These are phyloP conservation scores for Xenentodon cancila DNA, from an alignment of 2,797 vertebrate genomes.

Conservation along the genomic window DNA sequence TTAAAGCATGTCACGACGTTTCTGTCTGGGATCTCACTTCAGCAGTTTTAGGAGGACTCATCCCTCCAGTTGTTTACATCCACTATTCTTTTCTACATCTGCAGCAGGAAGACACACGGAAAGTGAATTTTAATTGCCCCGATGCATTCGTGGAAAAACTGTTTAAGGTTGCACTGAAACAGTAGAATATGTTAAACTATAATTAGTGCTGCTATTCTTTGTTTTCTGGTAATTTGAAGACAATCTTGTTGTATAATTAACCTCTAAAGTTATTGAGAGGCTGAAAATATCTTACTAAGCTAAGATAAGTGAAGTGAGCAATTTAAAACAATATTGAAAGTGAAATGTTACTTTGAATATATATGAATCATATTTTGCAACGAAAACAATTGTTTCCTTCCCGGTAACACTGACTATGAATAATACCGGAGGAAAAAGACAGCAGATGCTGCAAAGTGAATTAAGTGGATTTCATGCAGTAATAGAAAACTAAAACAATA, in stretches of 20 bases:
- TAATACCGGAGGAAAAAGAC: neutral
- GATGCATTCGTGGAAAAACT: neutral
- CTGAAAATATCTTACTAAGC: neutral
- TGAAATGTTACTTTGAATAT: conserved; percentile 8
- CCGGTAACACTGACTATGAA: conserved; percentile 4
- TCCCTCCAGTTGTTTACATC: neutral
- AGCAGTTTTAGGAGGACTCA: conserved; percentile 11
- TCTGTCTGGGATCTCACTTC: conserved; percentile 8
- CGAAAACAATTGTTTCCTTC: conserved; percentile 14
- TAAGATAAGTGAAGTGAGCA: neutral
- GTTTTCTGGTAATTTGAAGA: neutral
- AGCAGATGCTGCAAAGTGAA: neutral
- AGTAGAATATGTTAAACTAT: neutral
- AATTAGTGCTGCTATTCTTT: neutral
- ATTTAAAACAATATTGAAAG: neutral
- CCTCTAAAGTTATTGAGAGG: neutral
- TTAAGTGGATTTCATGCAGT: neutral
- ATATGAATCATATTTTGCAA: neutral
- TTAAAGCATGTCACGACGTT: conserved; percentile 4
- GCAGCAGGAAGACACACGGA: neutral
- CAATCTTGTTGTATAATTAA: neutral
- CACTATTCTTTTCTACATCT: neutral
- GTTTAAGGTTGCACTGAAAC: neutral
- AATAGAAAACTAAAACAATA: neutral
- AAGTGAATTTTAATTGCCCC: neutral